Conservation (phyloP, 1,140 invertebrate genomes). For the Elymnias hypermnestra region DNA sequence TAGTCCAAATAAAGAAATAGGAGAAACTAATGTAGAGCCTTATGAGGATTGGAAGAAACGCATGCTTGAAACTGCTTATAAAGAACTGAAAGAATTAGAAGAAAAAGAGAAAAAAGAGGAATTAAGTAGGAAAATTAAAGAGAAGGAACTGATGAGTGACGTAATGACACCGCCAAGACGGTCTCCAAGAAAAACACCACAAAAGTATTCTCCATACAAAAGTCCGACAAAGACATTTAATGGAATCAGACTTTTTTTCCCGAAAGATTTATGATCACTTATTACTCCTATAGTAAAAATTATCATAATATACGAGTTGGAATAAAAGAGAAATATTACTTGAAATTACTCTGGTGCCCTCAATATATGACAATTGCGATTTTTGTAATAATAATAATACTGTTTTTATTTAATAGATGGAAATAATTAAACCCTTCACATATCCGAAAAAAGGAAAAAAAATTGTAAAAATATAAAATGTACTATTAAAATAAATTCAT, state of each 20-base stretch:
- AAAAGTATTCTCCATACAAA: constrained; percentile 54
- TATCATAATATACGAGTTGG: too few relatives aligned
- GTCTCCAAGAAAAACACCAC: constrained; percentile 51
- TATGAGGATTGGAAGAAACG: constrained; percentile 56
- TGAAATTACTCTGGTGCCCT: too few relatives aligned
- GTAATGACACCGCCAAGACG: constrained; percentile 33
- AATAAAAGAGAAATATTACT: too few relatives aligned
- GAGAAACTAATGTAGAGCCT: constrained; percentile 38
- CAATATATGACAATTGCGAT: too few relatives aligned
- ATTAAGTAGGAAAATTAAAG: constrained; percentile 6
- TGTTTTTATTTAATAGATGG: too few relatives aligned
- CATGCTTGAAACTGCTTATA: constrained; percentile 43
- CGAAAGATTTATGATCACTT: constrained; percentile 16
- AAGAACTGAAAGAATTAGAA: constrained; percentile 39
- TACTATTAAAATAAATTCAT: too few relatives aligned
- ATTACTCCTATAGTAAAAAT: not conserved
- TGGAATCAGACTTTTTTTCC: constrained; percentile 47
- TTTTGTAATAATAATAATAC: too few relatives aligned
- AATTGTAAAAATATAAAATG: too few relatives aligned
- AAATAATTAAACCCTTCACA: too few relatives aligned
- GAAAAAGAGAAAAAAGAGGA: constrained; percentile 16
- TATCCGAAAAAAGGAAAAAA: too few relatives aligned
- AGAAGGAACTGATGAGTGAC: constrained; percentile 10
- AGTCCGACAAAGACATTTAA: constrained; percentile 24
- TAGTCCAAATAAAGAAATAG: constrained; percentile 25